Percentiles rank a stretch among this genome's conserved stretches.
Evolutionary conservation across 2,113 vertebrate species (phyloP).

Genomic region (Rhea pennata): DNA sequence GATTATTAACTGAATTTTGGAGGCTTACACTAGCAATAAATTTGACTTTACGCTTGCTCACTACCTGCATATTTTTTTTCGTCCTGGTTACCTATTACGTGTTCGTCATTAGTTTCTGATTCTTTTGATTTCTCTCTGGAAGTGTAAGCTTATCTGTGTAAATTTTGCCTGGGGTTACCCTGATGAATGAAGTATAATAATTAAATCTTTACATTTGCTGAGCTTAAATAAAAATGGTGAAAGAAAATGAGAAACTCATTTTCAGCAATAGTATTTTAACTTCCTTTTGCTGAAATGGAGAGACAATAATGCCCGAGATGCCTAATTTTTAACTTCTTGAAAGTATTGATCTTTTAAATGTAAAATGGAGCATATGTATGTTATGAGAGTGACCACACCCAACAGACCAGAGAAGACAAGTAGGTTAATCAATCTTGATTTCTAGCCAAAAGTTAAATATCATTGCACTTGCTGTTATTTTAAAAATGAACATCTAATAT

Average conservation of each 20-base stretch:
- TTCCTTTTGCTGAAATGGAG: background rate
- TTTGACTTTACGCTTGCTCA: background rate
- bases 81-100: background rate
- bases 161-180: background rate
- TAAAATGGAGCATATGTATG: background rate
- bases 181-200: background rate
- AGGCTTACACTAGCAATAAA: background rate
- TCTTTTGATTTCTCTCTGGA: background rate
- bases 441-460: background rate
- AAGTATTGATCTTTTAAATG: background rate
- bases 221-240: background rate
- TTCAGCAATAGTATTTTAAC: background rate
- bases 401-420: background rate
- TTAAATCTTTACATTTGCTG: background rate
- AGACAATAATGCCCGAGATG: background rate
- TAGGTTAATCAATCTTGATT: background rate
- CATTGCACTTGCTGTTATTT: background rate
- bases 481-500: background rate
- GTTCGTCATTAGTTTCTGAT: background rate
- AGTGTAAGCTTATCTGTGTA: background rate
- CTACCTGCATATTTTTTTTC: background rate
- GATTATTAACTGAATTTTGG: background rate
- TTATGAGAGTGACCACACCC: rapidly evolving
- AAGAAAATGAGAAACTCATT: background rate
- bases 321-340: background rate